Conservation (phyloP, 2,888 invertebrate species). For the Drosophila macrothrix region DNA sequence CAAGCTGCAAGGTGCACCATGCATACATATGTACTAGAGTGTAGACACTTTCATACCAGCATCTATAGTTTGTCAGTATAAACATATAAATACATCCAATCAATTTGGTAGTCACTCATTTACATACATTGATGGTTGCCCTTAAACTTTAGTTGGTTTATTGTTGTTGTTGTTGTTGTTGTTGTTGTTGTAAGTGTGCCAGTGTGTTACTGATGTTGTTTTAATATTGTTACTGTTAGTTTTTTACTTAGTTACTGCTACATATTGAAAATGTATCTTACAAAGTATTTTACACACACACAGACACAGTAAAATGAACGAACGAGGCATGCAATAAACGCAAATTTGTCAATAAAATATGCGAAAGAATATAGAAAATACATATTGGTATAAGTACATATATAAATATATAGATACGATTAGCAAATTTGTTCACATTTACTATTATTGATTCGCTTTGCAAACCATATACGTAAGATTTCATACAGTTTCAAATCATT, state of each 20-base stretch:
- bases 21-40: constrained; percentile 5
- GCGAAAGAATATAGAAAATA: constrained; percentile 70
- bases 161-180: too few species aligned
- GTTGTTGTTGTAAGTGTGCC: constrained; percentile 6
- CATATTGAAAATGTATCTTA: constrained; percentile 80
- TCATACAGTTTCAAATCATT: neutral
- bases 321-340: constrained; percentile 76
- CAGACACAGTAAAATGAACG: constrained; percentile 79
- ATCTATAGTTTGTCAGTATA: neutral
- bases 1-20: constrained; percentile 16
- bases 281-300: constrained; percentile 80
- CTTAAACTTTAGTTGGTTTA: neutral
- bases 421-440: constrained; percentile 37
- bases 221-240: constrained; percentile 12
- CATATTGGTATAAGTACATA: constrained; percentile 61
- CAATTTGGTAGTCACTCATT: neutral
- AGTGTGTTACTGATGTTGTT: constrained; percentile 12
- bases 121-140: neutral
- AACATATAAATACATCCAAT: neutral
- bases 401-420: constrained; percentile 56
- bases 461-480: constrained; percentile 18
- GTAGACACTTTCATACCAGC: neutral
- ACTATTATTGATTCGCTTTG: constrained; percentile 25
- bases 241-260: constrained; percentile 33
- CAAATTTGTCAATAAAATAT: constrained; percentile 65